Base-by-base conservation (phyloP, 2,113 vertebrate species). In the Hiodon alosoides region DNA sequence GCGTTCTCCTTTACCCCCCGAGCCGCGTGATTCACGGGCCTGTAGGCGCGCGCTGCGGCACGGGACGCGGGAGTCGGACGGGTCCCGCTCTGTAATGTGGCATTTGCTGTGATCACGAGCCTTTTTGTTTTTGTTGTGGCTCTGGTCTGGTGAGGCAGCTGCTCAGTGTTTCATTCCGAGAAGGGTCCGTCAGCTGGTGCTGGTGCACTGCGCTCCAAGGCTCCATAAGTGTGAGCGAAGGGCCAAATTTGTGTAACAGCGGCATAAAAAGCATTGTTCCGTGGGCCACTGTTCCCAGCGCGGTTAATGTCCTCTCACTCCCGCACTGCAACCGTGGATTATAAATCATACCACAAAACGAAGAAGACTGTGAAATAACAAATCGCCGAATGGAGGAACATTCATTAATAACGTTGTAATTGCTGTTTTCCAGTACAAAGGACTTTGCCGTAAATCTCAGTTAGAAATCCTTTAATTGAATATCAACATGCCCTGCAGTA, bases 91-190 rank as follows among this genome's bases (percentile, higher is more conserved):
- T 67, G 52, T 78, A 72, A 73, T 78, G 76, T 82, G 83, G 80
- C 3, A 65, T 79, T 83, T 58, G 67, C 10, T 52, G 68, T 86
- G 84, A 87, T 87, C 85, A 85, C 78, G 86, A 79, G 75, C 48
- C 67, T 73, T 62, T 50, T 80, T 79, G 67, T 85, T 5, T 85
- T 83, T 84, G 81, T 85, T 86, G 87, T 84, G 86, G 85, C 80
- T 74, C 70, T 75, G 82, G 81, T 53, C 76, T 76, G 59, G 73
- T 72, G 72, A 65, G 74, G 81, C 77, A 83, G 79, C 81, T 85
- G 77, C 62, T 77, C 77, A 77, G 46, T 77, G 80, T 80, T 76
- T 79, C 69, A 73, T 73, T 82, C 55, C 78, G 75, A 67, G 73
- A 75, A 69, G 52, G 60, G 59, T 57, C 73, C 77, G 69, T 81